Evolutionary conservation across 2,888 invertebrate species (phyloP).

Genomic region (Aphodius granarius): DNA sequence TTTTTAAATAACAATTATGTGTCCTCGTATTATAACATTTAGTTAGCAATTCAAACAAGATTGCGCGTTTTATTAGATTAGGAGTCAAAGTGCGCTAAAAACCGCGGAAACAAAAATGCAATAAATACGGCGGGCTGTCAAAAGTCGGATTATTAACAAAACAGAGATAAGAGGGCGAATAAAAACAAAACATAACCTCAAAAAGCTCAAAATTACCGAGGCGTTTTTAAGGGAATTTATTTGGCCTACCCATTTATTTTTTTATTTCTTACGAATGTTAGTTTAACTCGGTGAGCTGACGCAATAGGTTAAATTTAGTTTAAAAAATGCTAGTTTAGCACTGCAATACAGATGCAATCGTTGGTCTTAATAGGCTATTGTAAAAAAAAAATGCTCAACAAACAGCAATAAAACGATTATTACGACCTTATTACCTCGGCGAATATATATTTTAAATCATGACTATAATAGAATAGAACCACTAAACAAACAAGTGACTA

Average conservation of each 20-base stretch:
- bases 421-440: not conserved
- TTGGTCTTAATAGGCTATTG: not conserved
- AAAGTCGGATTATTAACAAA: not conserved
- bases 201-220: not conserved
- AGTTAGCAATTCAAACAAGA: not conserved
- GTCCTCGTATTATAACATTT: not conserved
- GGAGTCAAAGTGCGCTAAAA: constrained; percentile 7
- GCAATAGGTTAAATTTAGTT: not conserved
- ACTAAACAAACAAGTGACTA: not conserved
- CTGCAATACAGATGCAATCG: not conserved
- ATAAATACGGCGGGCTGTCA: not conserved
- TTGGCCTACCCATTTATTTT: not conserved
- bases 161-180: constrained; percentile 8
- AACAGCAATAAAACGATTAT: not conserved
- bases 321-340: not conserved
- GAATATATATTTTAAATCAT: not conserved
- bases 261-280: not conserved
- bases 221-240: not conserved
- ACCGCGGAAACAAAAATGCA: constrained; percentile 16
- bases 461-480: not conserved
- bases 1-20: not conserved
- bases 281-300: not conserved
- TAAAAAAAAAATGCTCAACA: not conserved
- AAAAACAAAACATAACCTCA: not conserved
- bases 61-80: not conserved